Base-by-base conservation (phyloP, 2,888 invertebrate genomes). In the Drosophila infuscata region DNA sequence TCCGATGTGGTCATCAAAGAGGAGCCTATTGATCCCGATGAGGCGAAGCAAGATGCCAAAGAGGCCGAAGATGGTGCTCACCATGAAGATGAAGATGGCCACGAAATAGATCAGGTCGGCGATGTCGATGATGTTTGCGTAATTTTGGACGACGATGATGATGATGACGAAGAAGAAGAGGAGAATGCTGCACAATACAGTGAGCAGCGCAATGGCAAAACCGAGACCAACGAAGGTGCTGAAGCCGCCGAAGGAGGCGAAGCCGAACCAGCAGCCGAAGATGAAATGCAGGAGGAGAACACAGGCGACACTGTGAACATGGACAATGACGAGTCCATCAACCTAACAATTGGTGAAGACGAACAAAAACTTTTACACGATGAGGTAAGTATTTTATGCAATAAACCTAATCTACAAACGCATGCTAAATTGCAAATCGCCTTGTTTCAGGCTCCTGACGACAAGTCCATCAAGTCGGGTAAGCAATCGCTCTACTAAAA, bases 271-370 rank as follows among this genome's bases (percentile, higher is more conserved):
- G 43, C 67, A 1, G 66, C 51, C 1, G 82, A 83, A 3, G 81
- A 83, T 11, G 87, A 85, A 20, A 81, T 77, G 48, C 72, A 66
- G 43, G 89, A 91, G 61, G 89, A 90, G 36, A 83, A 83, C 41
- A 79, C 84, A 29, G 85, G 81, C 4, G 91, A 92, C 41, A 85
- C 83, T 58, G 92, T 86, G 11, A 91, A 89, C 60, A 91, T 91
- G 78, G 96, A 96, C 91, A 96, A 95, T 79, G 97, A 97, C 88
- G 97, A 97, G 93, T 96, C 96, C 43, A 96, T 97, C 69, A 96
- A 97, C 92, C 94, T 97, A 82, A 96, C 96, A 70, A 95, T 97
- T 92, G 97, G 96, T 48, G 97, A 96, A 93, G 97, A 97, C 92
- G 97, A 97, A 83, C 95, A 95, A 89, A 94, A 95, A 94, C 94